Base-by-base conservation (phyloP, 2,797 vertebrate species). In the Pantherophis alleghaniensis region DNA sequence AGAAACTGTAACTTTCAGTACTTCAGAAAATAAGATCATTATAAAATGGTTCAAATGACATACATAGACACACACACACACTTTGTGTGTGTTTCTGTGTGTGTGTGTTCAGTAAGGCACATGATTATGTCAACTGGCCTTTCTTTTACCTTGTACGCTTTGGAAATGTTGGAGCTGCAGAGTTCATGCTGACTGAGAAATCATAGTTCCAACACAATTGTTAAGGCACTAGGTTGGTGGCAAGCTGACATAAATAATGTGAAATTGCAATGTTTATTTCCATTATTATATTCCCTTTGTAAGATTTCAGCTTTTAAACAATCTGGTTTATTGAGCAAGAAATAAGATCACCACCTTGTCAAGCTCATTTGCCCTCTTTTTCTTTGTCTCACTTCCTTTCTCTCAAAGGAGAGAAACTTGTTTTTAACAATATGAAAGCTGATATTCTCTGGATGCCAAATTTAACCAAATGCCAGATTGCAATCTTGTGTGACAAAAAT, bases 401-500 rank as follows among this genome's bases (percentile, higher is more conserved):
- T 59, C 59, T 74, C 89, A 88, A 88, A 87, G 79, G 86, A 32
- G 56, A 91, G 47, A 91, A 55, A 91, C 90, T 91, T 93, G 90
- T 93, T 93, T 93, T 93, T 79, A 88, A 88, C 86, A 88, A 53
- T 91, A 93, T 88, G 90, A 93, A 93, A 91, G 92, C 90, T 88
- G 86, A 88, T 87, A 88, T 93, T 91, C 86, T 91, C 63, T 42
- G 12, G 56, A 56, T 93, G 92, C 90, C 92, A 93, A 88, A 91
- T 91, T 91, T 93, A 93, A 93, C 92, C 63, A 79, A 91, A 93
- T 91, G 86, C 92, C 90, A 93, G 90, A 93, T 93, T 93, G 90
- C 86, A 91, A 91, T 86, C 66, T 90, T 93, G 60, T 66, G n/a
- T 83, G 86, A 93, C 13, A 91, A 91, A 91, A 93, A 60, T n/a